Conservation (phyloP, 2,797 vertebrate species). For the Notolepis coatsorum region DNA sequence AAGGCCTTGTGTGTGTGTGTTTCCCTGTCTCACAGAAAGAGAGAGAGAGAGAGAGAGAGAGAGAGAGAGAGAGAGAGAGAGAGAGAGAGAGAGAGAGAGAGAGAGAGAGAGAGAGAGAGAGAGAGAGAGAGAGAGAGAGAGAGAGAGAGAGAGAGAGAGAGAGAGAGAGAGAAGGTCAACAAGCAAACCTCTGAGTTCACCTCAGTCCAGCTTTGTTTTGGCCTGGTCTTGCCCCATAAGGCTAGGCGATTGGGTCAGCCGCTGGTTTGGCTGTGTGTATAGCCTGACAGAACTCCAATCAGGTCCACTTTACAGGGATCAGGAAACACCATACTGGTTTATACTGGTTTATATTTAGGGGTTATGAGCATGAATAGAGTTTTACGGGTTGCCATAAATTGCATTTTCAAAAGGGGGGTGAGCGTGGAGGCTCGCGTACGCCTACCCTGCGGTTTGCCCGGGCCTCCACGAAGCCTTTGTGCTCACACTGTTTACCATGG, state of each 20-base stretch:
- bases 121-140: too few species aligned
- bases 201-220: constrained; percentile 22
- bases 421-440: constrained; percentile 70
- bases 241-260: constrained; percentile 30
- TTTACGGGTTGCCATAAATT: constrained; percentile 83
- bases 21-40: constrained; percentile 52
- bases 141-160: too few species aligned
- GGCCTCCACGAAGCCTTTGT: constrained; percentile 82
- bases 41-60: too few species aligned
- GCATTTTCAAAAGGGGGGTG: constrained; percentile 75
- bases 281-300: constrained; percentile 31
- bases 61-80: too few species aligned
- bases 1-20: constrained; percentile 48
- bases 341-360: constrained; percentile 74
- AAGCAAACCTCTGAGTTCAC: constrained; percentile 39
- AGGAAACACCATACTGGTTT: constrained; percentile 57
- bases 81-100: too few species aligned
- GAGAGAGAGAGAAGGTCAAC: constrained; percentile 58
- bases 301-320: constrained; percentile 60
- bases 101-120: too few species aligned
- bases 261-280: constrained; percentile 13
- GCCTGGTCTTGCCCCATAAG: constrained; percentile 6
- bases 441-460: constrained; percentile 76
- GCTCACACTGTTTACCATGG: constrained; percentile 76
- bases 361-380: constrained; percentile 74